Base-by-base conservation (phyloP, 2,113 vertebrate genomes). In the Smithornis capensis region DNA sequence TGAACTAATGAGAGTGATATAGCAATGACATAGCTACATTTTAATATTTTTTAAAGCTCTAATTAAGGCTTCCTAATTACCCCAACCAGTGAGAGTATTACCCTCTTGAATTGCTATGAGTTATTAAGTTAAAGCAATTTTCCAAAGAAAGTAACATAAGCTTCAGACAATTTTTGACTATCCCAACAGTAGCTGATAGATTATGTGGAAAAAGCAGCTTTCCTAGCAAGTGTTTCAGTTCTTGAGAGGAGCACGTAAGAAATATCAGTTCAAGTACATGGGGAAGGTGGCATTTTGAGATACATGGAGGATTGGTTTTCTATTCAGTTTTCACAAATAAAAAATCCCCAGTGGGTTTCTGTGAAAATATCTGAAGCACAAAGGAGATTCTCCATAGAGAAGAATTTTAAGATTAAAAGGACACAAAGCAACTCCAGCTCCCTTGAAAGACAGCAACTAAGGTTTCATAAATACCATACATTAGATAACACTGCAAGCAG, bases 1-100 rank as follows among this genome's bases (percentile, higher is more conserved):
- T 87, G 92, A 97, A 96, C 90, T 97, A 98, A 98, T 95, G 96
- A 97, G 95, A 70, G 42, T 83, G 50, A 94, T 97, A 94, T 2
- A 95, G 92, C 74, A 95, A 92, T 94, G 95, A 74, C 84, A 96
- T 87, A 87, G 93, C 89, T 93, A 93, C 68, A 33, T 94, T 95
- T 88, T 89, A 70, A 57, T 84, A 90, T 95, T 96, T 95, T 95
- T 79, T 25, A 71, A 84, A 97, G 83, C 78, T 88, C 93, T 96
- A 97, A 98, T 98, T 98, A 98, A 94, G 49, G 65, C 68, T 97
- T 89, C 68, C 84, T 97, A 95, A 98, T 98, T 97, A 96, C 90
- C 76, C 90, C 77, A 95, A 53, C 75, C 82, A 97, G 70, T 49
- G 53, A 95, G 59, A 85, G 52, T 57, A 86, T 93, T 96, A 93